A percentile compares a stretch with the other conserved stretches of the same genome.
Conservation (phyloP, 2,888 invertebrate genomes). For the Dryococelus australis region DNA sequence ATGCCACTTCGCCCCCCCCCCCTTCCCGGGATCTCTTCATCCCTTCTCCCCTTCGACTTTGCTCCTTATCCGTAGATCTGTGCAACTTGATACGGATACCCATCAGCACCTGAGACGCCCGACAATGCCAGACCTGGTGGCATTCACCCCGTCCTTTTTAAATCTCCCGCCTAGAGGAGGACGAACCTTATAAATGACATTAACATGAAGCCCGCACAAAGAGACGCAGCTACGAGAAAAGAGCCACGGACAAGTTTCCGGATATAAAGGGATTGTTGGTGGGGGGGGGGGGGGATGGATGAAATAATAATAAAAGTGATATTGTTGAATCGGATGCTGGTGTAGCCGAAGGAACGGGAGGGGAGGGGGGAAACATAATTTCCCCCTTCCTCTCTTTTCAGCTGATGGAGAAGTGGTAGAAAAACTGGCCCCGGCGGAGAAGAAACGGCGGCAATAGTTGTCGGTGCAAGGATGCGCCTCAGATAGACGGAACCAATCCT, state of each 20-base stretch:
- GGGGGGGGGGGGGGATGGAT: constrained; percentile 25
- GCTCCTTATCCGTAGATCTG: constrained; percentile 41
- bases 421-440: neutral
- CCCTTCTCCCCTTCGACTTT: neutral
- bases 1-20: neutral
- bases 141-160: constrained; percentile 1
- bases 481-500: constrained; percentile 40
- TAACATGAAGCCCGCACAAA: constrained; percentile 35
- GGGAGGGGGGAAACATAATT: neutral
- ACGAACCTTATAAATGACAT: constrained; percentile 42
- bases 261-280: too few relatives aligned
- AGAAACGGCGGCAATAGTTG: constrained; percentile 33
- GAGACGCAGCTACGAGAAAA: constrained; percentile 26
- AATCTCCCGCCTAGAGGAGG: constrained; percentile 32
- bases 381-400: neutral
- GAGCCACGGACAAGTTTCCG: constrained; percentile 32
- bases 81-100: constrained; percentile 44
- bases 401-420: neutral
- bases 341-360: neutral
- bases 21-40: neutral
- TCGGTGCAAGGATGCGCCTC: constrained; percentile 37
- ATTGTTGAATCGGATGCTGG: constrained; percentile 13
- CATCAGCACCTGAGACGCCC: constrained; percentile 42
- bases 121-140: constrained; percentile 36
- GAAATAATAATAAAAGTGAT: constrained; percentile 24